Evolutionary conservation across 1,140 invertebrate species (phyloP), one percentile per base, ranked within the genome.

Genomic region (Glomeris maerens): DNA sequence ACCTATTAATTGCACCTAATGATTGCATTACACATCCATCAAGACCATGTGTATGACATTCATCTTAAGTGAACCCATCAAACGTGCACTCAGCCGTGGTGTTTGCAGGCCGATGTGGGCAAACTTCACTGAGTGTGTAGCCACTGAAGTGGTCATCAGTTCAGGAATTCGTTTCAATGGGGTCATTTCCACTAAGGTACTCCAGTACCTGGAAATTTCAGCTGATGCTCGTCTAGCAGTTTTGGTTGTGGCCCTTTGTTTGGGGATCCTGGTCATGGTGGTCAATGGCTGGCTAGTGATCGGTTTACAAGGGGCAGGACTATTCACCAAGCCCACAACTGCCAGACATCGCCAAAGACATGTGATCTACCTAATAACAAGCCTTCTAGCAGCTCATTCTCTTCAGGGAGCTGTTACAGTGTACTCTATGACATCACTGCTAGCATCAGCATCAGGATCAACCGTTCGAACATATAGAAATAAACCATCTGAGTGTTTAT

Each of bases 31-130:
- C n/a, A n/a, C n/a, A n/a, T n/a, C n/a, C 31, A 36, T 36, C 31
- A 36, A 13, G 10, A 36, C 17, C 31, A 42, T 42, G 40, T 42
- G 40, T 25, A 42, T 42, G 40, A 42, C 40, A 42, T 42, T 42
- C 10, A 10, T 42, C 10, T 21, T 42, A 5, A 42, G 40, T 21
- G 40, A 42, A 17, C 4, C 40, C 4, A 42, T 17, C 5, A 42
- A 5, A 10, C 40, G 40, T 10, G 40, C 40, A 17, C 5, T 42
- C 5, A 21, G 10, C 10, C 20, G 40, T 21, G 40, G 5, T 21
- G 25, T 25, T 5, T 42, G 40, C 17, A 4, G 20, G 20, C 17
- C 25, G 17, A 25, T 21, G 25, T 42, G 40, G 40, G 20, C 40
- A 7, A 42, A 42, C 17, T 42, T 42, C 40, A 42, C 40, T 17